Evolutionary conservation across 1,140 invertebrate species (phyloP).

Genomic region (Venustaconcha ellipsiformis): DNA sequence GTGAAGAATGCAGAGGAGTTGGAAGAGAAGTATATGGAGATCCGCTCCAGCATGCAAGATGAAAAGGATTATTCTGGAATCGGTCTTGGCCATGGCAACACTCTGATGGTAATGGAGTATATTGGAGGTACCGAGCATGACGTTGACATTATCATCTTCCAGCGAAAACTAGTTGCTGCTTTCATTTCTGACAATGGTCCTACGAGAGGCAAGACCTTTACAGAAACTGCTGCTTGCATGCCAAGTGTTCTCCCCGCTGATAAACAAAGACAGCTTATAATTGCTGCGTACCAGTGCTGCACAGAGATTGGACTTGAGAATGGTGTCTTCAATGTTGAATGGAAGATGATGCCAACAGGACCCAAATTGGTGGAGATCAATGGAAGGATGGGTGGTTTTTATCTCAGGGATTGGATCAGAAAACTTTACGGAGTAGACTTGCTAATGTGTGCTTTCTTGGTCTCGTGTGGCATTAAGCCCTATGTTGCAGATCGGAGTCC

Average conservation of each 20-base stretch:
- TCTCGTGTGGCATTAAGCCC: too few species aligned
- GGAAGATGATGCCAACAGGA: too few species aligned
- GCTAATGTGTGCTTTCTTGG: too few species aligned
- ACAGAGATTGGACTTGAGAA: too few species aligned
- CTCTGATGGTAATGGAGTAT: constrained; percentile 20
- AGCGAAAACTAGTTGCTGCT: constrained; percentile 29
- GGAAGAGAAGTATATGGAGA: background rate
- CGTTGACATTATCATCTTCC: constrained; percentile 29
- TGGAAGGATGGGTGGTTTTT: too few species aligned
- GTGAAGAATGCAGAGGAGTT: constrained; percentile 29
- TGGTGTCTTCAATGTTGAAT: too few species aligned
- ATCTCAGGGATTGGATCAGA: too few species aligned
- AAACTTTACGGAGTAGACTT: too few species aligned
- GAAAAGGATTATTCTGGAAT: constrained; percentile 21
- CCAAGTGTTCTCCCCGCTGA: constrained; percentile 6
- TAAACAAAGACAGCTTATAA: background rate
- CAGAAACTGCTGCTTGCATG: constrained; percentile 8
- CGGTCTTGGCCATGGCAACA: constrained; percentile 23
- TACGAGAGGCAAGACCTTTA: constrained; percentile 8
- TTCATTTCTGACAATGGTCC: constrained; percentile 38
- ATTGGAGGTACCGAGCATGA: constrained; percentile 29
- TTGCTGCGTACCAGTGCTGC: too few species aligned
- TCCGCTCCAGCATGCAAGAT: constrained; percentile 9
- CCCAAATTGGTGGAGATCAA: too few species aligned
- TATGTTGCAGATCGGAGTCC: too few species aligned